Conservation (phyloP, 2,113 vertebrate genomes). For the Peromyscus leucopus region DNA sequence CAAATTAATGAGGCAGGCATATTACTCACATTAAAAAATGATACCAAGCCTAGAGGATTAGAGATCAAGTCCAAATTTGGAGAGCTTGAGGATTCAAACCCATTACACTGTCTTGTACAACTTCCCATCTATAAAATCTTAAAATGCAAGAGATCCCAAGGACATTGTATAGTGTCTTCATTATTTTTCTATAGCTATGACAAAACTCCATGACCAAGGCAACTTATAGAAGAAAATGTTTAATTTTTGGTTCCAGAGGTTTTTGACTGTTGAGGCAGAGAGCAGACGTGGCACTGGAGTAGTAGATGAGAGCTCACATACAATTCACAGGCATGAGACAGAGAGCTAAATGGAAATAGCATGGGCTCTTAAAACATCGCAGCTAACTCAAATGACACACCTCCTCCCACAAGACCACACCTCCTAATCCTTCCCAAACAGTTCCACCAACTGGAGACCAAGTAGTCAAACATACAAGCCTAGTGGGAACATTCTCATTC, state of each 20-base stretch:
- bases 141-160: conserved; percentile 1
- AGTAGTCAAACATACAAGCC: not conserved
- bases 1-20: not conserved
- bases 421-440: not conserved
- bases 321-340: not conserved
- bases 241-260: not conserved
- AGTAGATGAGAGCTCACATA: not conserved
- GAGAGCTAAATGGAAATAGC: not conserved
- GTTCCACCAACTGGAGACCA: not conserved
- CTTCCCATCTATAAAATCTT: conserved; percentile 1
- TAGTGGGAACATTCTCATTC: not conserved
- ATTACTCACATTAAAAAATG: not conserved
- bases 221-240: not conserved
- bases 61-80: not conserved
- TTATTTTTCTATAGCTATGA: not conserved
- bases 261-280: not conserved
- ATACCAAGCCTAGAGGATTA: not conserved
- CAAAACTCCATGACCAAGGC: not conserved
- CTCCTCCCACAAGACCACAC: not conserved
- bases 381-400: not conserved
- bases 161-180: not conserved
- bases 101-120: not conserved
- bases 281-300: not conserved
- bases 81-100: conserved; percentile 16
- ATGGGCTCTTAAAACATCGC: not conserved